Evolutionary conservation across 2,113 vertebrate species (phyloP).

Genomic region (Oreotragus oreotragus): DNA sequence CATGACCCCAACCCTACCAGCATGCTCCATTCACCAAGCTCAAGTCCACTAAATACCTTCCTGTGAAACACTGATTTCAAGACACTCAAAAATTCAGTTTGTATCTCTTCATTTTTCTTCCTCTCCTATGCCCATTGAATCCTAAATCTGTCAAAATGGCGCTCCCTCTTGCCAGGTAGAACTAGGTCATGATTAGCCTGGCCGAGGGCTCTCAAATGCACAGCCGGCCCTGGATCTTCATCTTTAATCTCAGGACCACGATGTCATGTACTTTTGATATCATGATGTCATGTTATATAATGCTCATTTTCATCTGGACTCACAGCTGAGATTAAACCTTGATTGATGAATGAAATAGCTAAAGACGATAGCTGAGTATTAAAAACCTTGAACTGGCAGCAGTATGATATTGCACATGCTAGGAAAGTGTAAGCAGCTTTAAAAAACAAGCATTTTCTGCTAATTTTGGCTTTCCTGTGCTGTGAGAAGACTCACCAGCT

Average conservation of each 20-base stretch:
- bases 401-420: neutral
- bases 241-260: slow-evolving; percentile 3
- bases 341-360: slow-evolving; percentile 69
- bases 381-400: slow-evolving; percentile 54
- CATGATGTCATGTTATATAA: neutral
- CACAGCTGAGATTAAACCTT: slow-evolving; percentile 59
- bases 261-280: slow-evolving; percentile 17
- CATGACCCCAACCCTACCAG: neutral
- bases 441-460: slow-evolving; percentile 39
- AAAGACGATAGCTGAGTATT: slow-evolving; percentile 58
- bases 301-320: slow-evolving; percentile 22
- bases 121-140: neutral
- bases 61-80: neutral
- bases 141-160: neutral
- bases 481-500: neutral
- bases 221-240: neutral
- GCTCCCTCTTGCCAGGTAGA: slow-evolving; percentile 27
- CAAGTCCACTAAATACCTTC: neutral
- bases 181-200: neutral
- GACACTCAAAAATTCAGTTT: neutral
- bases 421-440: slow-evolving; percentile 31
- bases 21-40: neutral
- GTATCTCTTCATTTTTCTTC: neutral
- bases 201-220: neutral
- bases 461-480: slow-evolving; percentile 12